Evolutionary conservation across 92 coral and sea anemone species (phyloP), one percentile per base, ranked within the genome.

Genomic region (Bergia puertoricense): DNA sequence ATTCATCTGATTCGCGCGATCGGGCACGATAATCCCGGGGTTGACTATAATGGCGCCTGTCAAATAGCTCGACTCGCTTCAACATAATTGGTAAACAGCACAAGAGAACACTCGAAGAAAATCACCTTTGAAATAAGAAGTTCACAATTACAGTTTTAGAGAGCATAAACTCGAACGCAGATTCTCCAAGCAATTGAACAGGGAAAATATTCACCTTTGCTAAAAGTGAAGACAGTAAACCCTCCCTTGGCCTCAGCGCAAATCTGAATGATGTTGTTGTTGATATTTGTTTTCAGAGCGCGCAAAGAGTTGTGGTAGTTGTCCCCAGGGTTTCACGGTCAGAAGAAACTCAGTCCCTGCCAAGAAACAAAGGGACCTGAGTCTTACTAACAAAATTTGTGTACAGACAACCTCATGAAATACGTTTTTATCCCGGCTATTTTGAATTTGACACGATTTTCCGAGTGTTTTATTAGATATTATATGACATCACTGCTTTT

Each of bases 241-340:
- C 48, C n/a, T 76, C 42, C n/a, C 8, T 14, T 78, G 16, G 51
- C 77, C 87, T 84, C 79, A 72, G 79, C 79, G 23, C 50, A 8
- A 30, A 39, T 39, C 62, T 11, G 41, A 69, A 74, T 15, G 42
- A 36, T 84, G 66, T 84, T 84, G 9, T 48, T 84, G 87, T 84
- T 84, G 87, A 84, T 84, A 36, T 66, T 81, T 81, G 23, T 40
- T 42, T 16, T 7, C 30, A 22, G 76, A 8, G 87, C 79, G 62
- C 86, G 78, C 77, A 30, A 36, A 69, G 87, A 48, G 13, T 84
- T 84, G 36, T 84, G 87, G 87, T 48, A 84, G 41, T 42, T 13
- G 38, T 2, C 1, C 8, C 22, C 42, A 83, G 86, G 62, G 48
- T 46, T 45, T 83, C 86, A 69, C 67, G 86, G 86, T 83, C 59